Percentiles rank a stretch among this genome's conserved stretches.
These are phyloP conservation scores for Parthenolecanium corni DNA, from an alignment of 2,888 invertebrate species.

Conservation along the genomic window DNA sequence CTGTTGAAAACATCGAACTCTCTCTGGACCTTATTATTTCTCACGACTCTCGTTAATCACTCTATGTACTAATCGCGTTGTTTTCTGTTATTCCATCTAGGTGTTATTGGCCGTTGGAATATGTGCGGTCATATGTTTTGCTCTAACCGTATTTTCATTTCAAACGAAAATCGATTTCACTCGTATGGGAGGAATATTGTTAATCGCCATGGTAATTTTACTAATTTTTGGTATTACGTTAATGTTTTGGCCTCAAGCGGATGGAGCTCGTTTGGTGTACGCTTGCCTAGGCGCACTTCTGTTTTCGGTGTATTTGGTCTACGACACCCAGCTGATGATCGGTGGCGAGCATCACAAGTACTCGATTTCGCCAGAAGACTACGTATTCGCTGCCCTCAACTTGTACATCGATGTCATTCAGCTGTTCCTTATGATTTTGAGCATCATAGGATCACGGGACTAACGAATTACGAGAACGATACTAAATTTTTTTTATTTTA, in stretches of 20 bases:
- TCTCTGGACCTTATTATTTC: too few species aligned
- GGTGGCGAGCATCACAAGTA: slow-evolving; percentile 88
- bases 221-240: slow-evolving; percentile 62
- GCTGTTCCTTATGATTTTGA: slow-evolving; percentile 35
- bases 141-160: slow-evolving; percentile 80
- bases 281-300: slow-evolving; percentile 74
- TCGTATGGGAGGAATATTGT: slow-evolving; percentile 60
- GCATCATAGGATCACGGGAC: neutral
- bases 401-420: slow-evolving; percentile 35
- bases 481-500: too few species aligned
- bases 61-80: too few species aligned
- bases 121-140: slow-evolving; percentile 73
- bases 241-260: slow-evolving; percentile 44
- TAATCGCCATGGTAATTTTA: slow-evolving; percentile 63
- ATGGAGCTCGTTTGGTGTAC: slow-evolving; percentile 52
- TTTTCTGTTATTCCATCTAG: slow-evolving; percentile 38
- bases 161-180: slow-evolving; percentile 86
- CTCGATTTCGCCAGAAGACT: slow-evolving; percentile 82
- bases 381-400: slow-evolving; percentile 42
- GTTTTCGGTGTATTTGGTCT: slow-evolving; percentile 81
- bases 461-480: neutral
- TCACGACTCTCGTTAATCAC: too few species aligned
- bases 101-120: slow-evolving; percentile 83
- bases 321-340: slow-evolving; percentile 83
- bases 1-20: too few species aligned